Base-by-base conservation (phyloP, 2,888 invertebrate species). In the Philereme transversata region DNA sequence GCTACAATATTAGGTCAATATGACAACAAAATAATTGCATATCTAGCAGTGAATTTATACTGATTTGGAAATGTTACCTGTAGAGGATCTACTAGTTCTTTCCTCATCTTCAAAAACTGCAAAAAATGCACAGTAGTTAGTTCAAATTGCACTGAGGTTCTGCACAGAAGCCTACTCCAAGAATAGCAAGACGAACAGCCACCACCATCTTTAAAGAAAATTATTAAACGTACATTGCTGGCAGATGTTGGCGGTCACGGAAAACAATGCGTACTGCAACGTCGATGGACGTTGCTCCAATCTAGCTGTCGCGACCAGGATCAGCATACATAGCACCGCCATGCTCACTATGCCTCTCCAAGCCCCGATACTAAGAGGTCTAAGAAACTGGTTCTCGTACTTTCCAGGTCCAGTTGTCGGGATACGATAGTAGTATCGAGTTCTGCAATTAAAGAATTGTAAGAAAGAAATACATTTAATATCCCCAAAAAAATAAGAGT, bases 321-420 rank as follows among this genome's bases (percentile, higher is more conserved):
- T 73, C 0, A 81, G 1, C 1, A 78, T 79, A 59, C 93, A 89
- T 4, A 90, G 40, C 0, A 69, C 5, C 0, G 75, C 72, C 1
- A 86, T 69, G 5, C 76, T 82, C 0, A 86, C 35, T 9, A 86
- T 80, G 40, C 81, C 76, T 55, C 78, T 76, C 93, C 93, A 93
- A 0, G 84, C 79, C 0, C 74, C 78, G 0, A 69, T 35, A 8
- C 88, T 83, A 4, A 93, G 77, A 0, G 93, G 93, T 58, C 86
- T 84, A 0, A 93, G 70, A 57, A 93, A 93, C 65, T 92, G 87
- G 64, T 90, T 88, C 69, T 89, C 86, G 10, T 79, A 83, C 59
- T 84, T 88, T 33, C 90, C 90, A 35, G 84, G 72, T 0, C 90
- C 89, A 4, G 69, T 64, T 0, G 84, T 82, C 45, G 87, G 84